These are phyloP conservation scores for Acrobeloides nanus DNA, from an alignment of 2,888 invertebrate genomes.

Conservation along the genomic window DNA sequence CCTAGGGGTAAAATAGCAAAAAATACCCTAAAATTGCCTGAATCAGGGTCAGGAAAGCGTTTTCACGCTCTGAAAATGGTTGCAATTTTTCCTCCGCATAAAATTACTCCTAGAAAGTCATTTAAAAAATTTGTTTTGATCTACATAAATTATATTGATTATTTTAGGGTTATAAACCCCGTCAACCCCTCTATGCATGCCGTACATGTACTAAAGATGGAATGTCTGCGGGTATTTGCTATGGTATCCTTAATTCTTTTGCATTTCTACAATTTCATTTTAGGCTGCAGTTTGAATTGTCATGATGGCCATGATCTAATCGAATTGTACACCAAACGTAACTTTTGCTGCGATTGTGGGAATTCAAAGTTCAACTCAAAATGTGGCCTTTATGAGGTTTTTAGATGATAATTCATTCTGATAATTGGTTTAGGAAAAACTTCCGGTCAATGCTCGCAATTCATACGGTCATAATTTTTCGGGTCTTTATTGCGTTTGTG, in stretches of 20 bases:
- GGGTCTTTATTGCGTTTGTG: constrained; percentile 83
- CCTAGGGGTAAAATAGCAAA: not conserved
- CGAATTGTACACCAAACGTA: constrained; percentile 84
- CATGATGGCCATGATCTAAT: constrained; percentile 90
- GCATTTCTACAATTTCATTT: too few relatives aligned
- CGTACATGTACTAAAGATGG: constrained; percentile 65
- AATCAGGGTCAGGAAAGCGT: too few relatives aligned
- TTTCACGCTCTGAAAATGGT: too few relatives aligned
- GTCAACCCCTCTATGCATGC: constrained; percentile 91
- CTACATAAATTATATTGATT: constrained; percentile 11
- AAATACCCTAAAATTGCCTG: too few relatives aligned
- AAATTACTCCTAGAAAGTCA: not conserved
- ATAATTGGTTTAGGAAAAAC: constrained; percentile 61
- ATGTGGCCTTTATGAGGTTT: constrained; percentile 42
- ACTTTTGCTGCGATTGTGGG: constrained; percentile 73
- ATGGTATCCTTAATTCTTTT: too few relatives aligned
- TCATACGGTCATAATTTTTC: constrained; percentile 69
- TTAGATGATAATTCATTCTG: constrained; percentile 5
- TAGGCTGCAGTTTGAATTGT: constrained; percentile 84
- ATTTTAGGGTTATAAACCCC: constrained; percentile 73
- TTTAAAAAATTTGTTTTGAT: constrained; percentile 9
- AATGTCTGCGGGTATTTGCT: constrained; percentile 42
- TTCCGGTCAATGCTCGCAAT: constrained; percentile 66
- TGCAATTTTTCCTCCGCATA: too few relatives aligned
- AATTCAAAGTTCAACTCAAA: constrained; percentile 63